Base-by-base conservation (phyloP, 1,140 invertebrate species). In the Kradibia gibbosae region DNA sequence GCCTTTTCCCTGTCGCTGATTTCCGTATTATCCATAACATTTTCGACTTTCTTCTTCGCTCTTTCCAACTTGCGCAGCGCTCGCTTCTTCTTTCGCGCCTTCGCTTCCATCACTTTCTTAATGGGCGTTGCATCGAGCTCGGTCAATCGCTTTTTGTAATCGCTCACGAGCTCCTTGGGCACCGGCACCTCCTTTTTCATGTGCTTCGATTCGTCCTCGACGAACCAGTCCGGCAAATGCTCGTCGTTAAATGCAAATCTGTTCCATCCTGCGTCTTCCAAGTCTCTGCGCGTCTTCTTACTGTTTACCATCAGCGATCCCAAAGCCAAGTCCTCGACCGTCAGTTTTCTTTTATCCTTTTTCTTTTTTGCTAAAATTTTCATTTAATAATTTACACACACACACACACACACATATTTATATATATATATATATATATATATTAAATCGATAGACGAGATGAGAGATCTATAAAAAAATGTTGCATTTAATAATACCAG, bases 101-200 rank as follows among this genome's bases (percentile, higher is more conserved):
- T 99, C 0, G 99, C 99, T 92, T 99, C 98, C 84, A 98, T 95
- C 0, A 99, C 96, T 93, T 99, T 99, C 90, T 99, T 99, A 67
- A 99, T 98, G 22, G 99, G 97, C 75, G 97, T 92, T 0, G 95
- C 95, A 91, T 99, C 98, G 8, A 99, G 94, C 83, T 98, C 98
- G 91, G 96, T 94, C 31, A 97, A 88, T 84, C 93, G 93, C 80
- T 95, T 95, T 80, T 94, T 93, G 85, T 96, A 96, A 81, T 97
- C 95, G 10, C 94, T 92, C 0, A 94, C 92, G 8, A 95, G 88
- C 88, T 95, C 95, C 90, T 96, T 95, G 45, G 97, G 95, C 39
- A 98, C 95, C 3, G 95, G 95, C 11, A 94, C 87, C 75, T 94
- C 93, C 88, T 95, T 96, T 78, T 91, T 94, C 94, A 97, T 97